Evolutionary conservation across 92 coral and sea anemone genomes (phyloP).

Genomic region (Porites evermanni): DNA sequence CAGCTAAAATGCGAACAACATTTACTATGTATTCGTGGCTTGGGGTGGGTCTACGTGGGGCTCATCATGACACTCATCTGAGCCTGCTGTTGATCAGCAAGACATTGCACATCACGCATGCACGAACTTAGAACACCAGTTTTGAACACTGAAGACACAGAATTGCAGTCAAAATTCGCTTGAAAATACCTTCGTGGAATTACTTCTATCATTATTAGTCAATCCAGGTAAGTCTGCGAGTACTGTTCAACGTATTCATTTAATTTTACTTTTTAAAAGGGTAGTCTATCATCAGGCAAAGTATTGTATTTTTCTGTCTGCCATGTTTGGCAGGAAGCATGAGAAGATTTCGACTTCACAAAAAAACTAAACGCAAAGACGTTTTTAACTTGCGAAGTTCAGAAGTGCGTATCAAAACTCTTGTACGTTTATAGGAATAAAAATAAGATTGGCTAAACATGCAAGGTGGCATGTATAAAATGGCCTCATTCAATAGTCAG

Average conservation of each 20-base stretch:
- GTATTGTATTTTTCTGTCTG: not conserved
- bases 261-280: not conserved
- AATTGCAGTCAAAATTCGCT: constrained; percentile 23
- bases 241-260: not conserved
- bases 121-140: constrained; percentile 2
- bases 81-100: constrained; percentile 29
- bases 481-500: not conserved
- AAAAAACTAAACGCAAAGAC: not conserved
- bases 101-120: not conserved
- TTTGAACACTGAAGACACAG: constrained; percentile 7
- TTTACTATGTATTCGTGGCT: too few species aligned
- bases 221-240: constrained; percentile 21
- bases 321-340: constrained; percentile 26
- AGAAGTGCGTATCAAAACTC: not conserved
- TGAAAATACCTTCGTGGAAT: constrained; percentile 12
- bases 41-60: too few species aligned
- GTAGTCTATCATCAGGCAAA: not conserved
- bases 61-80: not conserved
- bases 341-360: not conserved
- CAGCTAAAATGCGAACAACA: too few species aligned
- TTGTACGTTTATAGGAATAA: not conserved
- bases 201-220: constrained; percentile 19
- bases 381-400: not conserved
- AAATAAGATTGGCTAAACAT: not conserved
- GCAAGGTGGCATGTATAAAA: not conserved